These are phyloP conservation scores for Aphrophora alni DNA, from an alignment of 2,888 invertebrate genomes.

Conservation along the genomic window DNA sequence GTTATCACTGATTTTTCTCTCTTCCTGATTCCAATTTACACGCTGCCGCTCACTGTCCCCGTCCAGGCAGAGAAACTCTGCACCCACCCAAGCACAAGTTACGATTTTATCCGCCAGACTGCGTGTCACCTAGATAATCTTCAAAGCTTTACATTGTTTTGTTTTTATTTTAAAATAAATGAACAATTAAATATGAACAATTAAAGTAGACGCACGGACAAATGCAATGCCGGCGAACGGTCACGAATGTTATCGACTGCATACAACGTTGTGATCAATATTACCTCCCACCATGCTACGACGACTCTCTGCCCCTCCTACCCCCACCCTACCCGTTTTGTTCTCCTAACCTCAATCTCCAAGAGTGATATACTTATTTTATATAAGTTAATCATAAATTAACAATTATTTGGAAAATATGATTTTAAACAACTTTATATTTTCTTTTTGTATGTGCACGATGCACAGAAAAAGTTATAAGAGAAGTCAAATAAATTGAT, in stretches of 20 bases:
- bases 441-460: too few relatives aligned
- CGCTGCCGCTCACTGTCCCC: neutral
- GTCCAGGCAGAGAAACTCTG: neutral
- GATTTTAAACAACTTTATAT: too few relatives aligned
- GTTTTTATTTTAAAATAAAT: neutral
- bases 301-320: neutral
- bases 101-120: neutral
- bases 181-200: neutral
- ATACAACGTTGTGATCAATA: neutral
- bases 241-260: neutral
- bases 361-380: too few relatives aligned
- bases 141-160: neutral
- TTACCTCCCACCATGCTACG: neutral
- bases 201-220: neutral
- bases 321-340: neutral
- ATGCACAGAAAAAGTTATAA: too few relatives aligned
- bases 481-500: too few relatives aligned
- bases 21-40: neutral
- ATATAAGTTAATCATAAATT: too few relatives aligned
- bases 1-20: neutral
- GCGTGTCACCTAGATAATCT: neutral
- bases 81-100: constrained; percentile 5
- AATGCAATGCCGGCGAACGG: neutral
- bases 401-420: too few relatives aligned
- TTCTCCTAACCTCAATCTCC: neutral